Percentiles rank a stretch among this genome's conserved stretches.
These are phyloP conservation scores for Naso thynnoides DNA, from an alignment of 2,797 vertebrate genomes.

Conservation along the genomic window DNA sequence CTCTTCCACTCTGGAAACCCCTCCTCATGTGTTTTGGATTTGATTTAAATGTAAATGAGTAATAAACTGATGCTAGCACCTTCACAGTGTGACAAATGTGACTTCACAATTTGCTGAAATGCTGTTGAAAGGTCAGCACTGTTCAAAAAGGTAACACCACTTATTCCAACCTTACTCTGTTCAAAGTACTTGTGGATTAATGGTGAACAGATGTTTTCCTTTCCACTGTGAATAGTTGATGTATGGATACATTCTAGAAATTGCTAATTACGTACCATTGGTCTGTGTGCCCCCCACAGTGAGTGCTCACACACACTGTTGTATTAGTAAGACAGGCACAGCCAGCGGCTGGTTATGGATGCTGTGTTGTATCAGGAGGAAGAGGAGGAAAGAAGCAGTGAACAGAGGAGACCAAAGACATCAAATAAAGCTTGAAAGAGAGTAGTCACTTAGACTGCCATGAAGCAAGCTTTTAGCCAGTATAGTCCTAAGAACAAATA, in stretches of 20 bases:
- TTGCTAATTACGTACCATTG: conserved; percentile 7
- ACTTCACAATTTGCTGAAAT: conserved; percentile 24
- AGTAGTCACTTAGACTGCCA: conserved; percentile 40
- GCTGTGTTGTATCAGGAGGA: conserved; percentile 19
- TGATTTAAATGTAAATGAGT: conserved; percentile 79
- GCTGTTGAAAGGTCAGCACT: conserved; percentile 10
- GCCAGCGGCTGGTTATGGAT: conserved; percentile 10
- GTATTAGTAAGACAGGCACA: background rate
- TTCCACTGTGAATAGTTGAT: conserved; percentile 39
- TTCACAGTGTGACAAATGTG: conserved; percentile 5
- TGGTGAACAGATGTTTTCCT: conserved; percentile 17
- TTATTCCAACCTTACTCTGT: conserved; percentile 8
- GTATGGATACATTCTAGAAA: conserved; percentile 25
- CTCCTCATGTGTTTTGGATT: conserved; percentile 43
- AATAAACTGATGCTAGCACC: conserved; percentile 64
- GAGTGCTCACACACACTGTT: conserved; percentile 5
- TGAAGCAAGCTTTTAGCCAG: conserved; percentile 40
- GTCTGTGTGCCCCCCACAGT: background rate
- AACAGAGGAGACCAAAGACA: conserved; percentile 12
- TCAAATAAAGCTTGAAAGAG: conserved; percentile 38
- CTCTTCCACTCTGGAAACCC: conserved; percentile 45
- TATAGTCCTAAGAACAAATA: conserved; percentile 39
- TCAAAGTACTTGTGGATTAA: conserved; percentile 23
- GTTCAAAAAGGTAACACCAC: conserved; percentile 10
- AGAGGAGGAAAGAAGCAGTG: background rate